Evolutionary conservation across 2,888 invertebrate genomes (phyloP).

Genomic region (Agonopterix heracliana): DNA sequence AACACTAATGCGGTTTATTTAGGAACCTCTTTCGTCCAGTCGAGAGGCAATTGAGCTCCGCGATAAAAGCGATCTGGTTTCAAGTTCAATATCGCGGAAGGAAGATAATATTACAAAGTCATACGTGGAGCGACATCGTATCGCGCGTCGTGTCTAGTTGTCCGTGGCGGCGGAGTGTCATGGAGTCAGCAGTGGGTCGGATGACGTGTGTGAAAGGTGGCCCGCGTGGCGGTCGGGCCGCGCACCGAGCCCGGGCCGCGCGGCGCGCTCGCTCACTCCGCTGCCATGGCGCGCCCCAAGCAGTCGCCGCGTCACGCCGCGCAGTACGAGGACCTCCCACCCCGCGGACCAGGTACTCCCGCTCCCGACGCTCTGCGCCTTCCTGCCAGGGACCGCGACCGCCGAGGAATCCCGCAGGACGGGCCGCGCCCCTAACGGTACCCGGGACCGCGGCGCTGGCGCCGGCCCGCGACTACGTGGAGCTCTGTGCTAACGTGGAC

Average conservation of each 20-base stretch:
- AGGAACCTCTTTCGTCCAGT: neutral
- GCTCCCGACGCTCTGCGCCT: neutral
- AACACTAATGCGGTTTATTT: slow-evolving; percentile 3
- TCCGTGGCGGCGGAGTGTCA: neutral
- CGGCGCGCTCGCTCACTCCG: slow-evolving; percentile 53
- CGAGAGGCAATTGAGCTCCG: too few species aligned
- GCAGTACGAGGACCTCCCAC: slow-evolving; percentile 61
- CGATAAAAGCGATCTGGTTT: too few species aligned
- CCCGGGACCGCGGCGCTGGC: neutral
- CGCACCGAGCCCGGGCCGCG: slow-evolving; percentile 20
- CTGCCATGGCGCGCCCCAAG: slow-evolving; percentile 68
- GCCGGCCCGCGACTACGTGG: neutral
- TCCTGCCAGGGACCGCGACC: neutral
- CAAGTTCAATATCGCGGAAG: too few species aligned
- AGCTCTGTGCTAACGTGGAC: slow-evolving; percentile 8
- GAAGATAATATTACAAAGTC: too few species aligned
- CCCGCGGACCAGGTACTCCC: slow-evolving; percentile 64
- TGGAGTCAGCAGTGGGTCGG: neutral
- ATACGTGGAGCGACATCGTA: too few species aligned
- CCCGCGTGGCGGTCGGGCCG: slow-evolving; percentile 10
- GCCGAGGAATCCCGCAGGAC: slow-evolving; percentile 1
- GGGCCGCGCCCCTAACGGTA: neutral
- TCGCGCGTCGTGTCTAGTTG: too few species aligned
- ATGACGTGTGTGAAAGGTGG: neutral
- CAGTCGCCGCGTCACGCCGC: slow-evolving; percentile 68